Evolutionary conservation across 2,888 invertebrate genomes (phyloP), one percentile per base, ranked within the genome.

Genomic region (Argyra leucocephala): DNA sequence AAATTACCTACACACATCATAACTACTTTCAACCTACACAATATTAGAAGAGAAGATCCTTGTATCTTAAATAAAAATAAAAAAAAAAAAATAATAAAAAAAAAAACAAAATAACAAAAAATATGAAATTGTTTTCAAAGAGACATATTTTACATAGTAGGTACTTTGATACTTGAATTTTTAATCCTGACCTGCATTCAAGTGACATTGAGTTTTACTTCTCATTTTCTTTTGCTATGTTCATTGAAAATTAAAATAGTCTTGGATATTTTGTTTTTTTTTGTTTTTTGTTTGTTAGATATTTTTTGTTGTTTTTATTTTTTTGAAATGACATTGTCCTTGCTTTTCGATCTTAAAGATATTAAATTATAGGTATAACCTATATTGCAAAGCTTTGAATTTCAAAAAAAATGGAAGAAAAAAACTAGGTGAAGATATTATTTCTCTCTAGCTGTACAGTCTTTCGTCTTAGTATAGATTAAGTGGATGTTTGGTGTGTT

Each of bases 111-210:
- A 4, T 6, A 26, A 26, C 4, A 26, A 9, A 26, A 26, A 26
- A 26, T 26, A 4, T 6, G 12, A 31, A 4, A 31, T 12, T 12
- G 5, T 48, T 48, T 18, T 18, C 12, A 48, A 18, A 48, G 48
- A 48, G 18, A 48, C 18, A 18, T 48, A 18, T 48, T 48, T 48
- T 48, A 48, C 15, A 48, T 48, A 48, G 48, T 48, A 48, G 48
- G 48, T 48, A 48, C 48, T 48, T 48, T 48, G 48, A 48, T 48
- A 48, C 48, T 48, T 48, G 48, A 48, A 48, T 48, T 48, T 48
- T 48, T 48, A 48, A 48, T 48, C 48, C 59, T 59, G 59, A 59
- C 59, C 59, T 59, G 59, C 23, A 59, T 59, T 59, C 59, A 59
- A 58, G 23, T 59, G 59, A 23, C 59, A 59, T 59, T 59, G 59